phyloP scores from a whole-genome alignment of 2,797 vertebrate species.

The Thaleichthys pacificus region DNA sequence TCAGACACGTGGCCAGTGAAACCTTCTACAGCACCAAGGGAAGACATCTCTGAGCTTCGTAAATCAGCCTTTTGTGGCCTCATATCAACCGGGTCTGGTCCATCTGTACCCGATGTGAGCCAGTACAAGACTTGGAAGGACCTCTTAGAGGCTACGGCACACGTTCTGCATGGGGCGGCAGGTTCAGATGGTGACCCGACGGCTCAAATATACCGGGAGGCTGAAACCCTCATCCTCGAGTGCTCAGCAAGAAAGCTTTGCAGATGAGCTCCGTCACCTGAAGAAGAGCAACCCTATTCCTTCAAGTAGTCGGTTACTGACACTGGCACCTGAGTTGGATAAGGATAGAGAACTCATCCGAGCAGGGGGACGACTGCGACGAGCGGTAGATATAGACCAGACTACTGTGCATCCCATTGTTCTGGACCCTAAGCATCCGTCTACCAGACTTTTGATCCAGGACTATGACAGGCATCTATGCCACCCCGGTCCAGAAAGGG shows the following conservation, averaged over 20 bases:
- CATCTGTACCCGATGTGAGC: not conserved
- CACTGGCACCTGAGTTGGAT: conserved; percentile 13
- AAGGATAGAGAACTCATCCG: not conserved
- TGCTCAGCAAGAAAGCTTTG: not conserved
- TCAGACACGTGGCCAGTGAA: conserved; percentile 5
- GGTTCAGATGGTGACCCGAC: not conserved
- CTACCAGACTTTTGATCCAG: conserved; percentile 1
- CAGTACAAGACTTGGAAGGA: not conserved
- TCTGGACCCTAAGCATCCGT: conserved; percentile 9
- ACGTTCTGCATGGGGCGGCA: conserved; percentile 10
- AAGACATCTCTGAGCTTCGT: not conserved
- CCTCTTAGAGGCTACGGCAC: not conserved
- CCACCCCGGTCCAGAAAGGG: conserved; percentile 19
- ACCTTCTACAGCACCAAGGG: not conserved
- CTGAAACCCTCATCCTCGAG: not conserved
- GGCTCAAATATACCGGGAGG: not conserved
- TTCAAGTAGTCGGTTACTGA: conserved; percentile 1
- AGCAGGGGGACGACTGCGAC: not conserved
- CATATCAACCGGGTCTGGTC: not conserved
- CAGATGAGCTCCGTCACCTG: conserved; percentile 5
- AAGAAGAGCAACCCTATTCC: conserved; percentile 1
- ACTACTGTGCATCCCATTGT: not conserved
- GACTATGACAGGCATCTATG: conserved; percentile 4
- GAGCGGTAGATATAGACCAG: not conserved
- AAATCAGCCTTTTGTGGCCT: conserved; percentile 2